These are phyloP conservation scores for Brachionus plicatilis DNA, from an alignment of 1,140 invertebrate genomes.

Conservation along the genomic window DNA sequence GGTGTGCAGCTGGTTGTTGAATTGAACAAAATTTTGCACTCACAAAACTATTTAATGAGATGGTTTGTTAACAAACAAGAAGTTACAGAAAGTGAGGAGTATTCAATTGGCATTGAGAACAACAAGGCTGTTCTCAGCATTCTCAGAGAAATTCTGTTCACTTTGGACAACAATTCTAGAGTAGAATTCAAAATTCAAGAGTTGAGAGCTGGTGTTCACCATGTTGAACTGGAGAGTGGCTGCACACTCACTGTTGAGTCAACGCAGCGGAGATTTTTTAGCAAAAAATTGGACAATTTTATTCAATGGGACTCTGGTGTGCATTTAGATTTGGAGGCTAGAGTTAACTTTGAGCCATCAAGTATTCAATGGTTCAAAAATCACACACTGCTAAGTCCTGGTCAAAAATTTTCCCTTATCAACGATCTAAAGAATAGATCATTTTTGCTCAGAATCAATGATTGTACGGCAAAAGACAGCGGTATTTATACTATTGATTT, in stretches of 20 bases:
- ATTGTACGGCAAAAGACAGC: background rate
- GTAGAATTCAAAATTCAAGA: slow-evolving; percentile 30
- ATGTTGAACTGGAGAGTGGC: background rate
- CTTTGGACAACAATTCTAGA: background rate
- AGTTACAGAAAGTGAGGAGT: background rate
- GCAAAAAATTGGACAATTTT: slow-evolving; percentile 1
- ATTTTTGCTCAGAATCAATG: background rate
- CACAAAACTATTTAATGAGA: background rate
- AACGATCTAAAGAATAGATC: background rate
- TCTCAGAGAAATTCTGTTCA: background rate
- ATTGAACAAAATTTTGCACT: background rate
- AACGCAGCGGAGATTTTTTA: background rate
- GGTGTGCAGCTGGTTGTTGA: background rate
- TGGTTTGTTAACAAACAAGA: slow-evolving; percentile 8
- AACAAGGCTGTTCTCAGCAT: background rate
- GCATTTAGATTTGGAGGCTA: slow-evolving; percentile 25
- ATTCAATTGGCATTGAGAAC: background rate
- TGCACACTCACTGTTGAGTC: background rate
- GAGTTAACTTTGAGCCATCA: slow-evolving; percentile 11
- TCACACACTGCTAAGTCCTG: background rate
- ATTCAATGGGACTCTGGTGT: background rate
- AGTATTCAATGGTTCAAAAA: slow-evolving; percentile 9
- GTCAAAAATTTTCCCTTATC: background rate
- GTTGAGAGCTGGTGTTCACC: background rate
- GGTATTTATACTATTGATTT: slow-evolving; percentile 20